These are phyloP conservation scores for Himalopsyche phryganea DNA, from an alignment of 1,140 invertebrate genomes.

Conservation along the genomic window DNA sequence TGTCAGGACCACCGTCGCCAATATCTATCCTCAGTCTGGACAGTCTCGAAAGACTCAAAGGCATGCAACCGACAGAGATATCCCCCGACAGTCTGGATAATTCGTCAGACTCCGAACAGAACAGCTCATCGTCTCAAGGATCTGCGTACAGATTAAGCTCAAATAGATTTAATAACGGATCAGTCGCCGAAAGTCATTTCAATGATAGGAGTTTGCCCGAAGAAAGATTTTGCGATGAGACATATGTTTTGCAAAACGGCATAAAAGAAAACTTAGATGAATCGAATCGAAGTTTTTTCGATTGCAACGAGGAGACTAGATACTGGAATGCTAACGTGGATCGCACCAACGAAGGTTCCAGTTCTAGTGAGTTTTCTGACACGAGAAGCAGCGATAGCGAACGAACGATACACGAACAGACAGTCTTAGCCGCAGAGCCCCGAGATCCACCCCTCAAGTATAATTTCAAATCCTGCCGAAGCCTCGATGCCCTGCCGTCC, in stretches of 20 bases:
- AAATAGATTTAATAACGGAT: conserved; percentile 4
- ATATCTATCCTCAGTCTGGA: conserved; percentile 55
- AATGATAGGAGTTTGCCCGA: conserved; percentile 23
- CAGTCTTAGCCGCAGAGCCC: conserved; percentile 37
- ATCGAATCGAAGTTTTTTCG: conserved; percentile 1
- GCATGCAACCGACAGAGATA: conserved; percentile 32
- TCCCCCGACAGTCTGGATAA: conserved; percentile 56
- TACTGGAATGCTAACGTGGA: conserved; percentile 36
- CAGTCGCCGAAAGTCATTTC: conserved; percentile 13
- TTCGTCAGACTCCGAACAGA: conserved; percentile 24
- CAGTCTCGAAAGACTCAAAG: conserved; percentile 40
- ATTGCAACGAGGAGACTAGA: conserved; percentile 20
- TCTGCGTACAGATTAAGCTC: conserved; percentile 17
- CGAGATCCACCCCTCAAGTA: conserved; percentile 39
- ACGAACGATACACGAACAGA: conserved; percentile 34
- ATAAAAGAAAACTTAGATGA: conserved; percentile 7
- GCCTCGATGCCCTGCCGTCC: conserved; percentile 52
- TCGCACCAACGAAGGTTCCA: conserved; percentile 37
- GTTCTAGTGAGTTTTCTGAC: conserved; percentile 41
- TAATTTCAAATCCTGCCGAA: conserved; percentile 49
- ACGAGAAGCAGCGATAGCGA: conserved; percentile 30
- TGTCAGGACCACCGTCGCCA: conserved; percentile 46
- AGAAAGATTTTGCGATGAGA: conserved; percentile 37
- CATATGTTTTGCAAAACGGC: conserved; percentile 31
- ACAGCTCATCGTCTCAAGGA: conserved; percentile 30